Conservation (phyloP, 2,113 vertebrate genomes). For the Barnardius zonarius region DNA sequence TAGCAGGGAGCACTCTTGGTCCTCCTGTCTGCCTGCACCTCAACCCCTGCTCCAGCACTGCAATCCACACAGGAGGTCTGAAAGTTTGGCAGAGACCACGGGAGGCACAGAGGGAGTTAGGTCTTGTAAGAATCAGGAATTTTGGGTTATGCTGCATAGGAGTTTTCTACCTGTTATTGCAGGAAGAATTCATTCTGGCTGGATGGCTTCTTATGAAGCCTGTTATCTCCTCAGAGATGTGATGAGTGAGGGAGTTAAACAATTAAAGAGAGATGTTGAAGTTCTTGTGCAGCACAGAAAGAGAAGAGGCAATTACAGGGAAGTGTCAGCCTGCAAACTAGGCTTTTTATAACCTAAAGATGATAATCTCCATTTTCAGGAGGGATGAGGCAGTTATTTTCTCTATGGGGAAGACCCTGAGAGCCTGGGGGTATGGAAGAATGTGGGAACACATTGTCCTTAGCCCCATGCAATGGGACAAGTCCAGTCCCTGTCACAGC, state of each 20-base stretch:
- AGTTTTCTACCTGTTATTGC: background rate
- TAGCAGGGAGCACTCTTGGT: background rate
- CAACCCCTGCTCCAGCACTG: background rate
- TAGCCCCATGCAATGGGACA: fast-evolving
- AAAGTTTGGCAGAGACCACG: fast-evolving
- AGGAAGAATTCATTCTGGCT: background rate
- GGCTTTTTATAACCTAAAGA: background rate
- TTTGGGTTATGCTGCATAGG: background rate
- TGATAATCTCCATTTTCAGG: background rate
- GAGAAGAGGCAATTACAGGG: background rate
- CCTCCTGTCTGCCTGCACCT: background rate
- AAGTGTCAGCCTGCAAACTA: background rate
- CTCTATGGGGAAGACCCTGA: background rate
- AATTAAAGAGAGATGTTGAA: background rate
- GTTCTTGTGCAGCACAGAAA: background rate
- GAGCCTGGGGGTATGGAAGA: background rate
- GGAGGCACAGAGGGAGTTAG: background rate
- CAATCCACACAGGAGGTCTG: background rate
- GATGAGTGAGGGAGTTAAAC: background rate
- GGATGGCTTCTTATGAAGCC: background rate
- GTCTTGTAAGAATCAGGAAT: background rate
- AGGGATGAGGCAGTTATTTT: background rate
- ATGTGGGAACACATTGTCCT: background rate
- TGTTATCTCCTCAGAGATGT: background rate
- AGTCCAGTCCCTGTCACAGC: background rate